Evolutionary conservation across 2,113 vertebrate genomes (phyloP).

Genomic region (Mystacornis crossleyi): DNA sequence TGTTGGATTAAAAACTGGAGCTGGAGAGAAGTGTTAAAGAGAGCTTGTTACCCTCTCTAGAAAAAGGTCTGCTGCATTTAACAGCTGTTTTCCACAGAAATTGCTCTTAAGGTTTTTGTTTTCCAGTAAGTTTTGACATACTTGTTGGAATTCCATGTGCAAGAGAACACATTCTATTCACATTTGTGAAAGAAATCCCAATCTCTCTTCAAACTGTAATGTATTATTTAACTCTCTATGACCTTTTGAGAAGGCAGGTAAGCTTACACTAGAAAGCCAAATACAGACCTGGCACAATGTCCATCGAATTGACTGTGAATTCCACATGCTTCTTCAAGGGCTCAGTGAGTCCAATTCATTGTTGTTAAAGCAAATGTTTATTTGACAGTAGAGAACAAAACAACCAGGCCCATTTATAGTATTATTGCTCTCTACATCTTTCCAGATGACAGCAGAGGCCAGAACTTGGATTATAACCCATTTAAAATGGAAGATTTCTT

Average conservation of each 20-base stretch:
- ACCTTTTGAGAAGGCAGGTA: background rate
- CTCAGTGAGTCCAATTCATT: background rate
- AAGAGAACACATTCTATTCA: background rate
- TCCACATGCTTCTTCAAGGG: background rate
- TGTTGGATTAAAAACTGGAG: background rate
- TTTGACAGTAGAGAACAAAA: background rate
- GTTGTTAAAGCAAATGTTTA: background rate
- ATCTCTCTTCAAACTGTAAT: background rate
- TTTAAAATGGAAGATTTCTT: background rate
- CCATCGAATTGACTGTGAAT: background rate
- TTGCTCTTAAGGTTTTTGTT: background rate
- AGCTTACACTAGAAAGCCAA: background rate
- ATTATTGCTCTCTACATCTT: background rate
- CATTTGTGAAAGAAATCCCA: background rate
- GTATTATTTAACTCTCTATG: background rate
- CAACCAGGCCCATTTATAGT: background rate
- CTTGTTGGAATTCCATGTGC: background rate
- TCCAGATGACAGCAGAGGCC: background rate
- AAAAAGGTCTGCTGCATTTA: background rate
- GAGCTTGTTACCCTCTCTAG: background rate
- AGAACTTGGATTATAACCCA: background rate
- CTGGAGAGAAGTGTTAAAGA: background rate
- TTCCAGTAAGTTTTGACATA: background rate
- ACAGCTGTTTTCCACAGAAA: background rate
- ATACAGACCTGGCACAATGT: background rate